Conservation (phyloP, 2,888 invertebrate genomes). For the Meta bourneti region DNA sequence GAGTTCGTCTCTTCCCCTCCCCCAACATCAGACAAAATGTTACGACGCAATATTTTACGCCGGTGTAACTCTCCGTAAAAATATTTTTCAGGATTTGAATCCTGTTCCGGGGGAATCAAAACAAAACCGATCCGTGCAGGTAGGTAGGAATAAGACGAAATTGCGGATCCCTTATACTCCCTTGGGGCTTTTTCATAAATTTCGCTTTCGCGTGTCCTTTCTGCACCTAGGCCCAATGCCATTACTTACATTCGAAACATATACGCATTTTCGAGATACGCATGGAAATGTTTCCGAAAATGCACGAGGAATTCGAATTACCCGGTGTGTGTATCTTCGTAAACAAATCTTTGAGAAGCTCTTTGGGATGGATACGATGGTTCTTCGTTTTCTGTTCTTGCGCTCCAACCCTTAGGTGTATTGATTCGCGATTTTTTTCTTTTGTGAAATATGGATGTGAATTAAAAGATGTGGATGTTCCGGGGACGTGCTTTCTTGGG, state of each 20-base stretch:
- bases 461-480: neutral
- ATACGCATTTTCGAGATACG: slow-evolving; percentile 22
- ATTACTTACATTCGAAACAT: slow-evolving; percentile 43
- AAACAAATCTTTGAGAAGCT: slow-evolving; percentile 11
- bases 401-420: neutral
- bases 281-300: slow-evolving; percentile 20
- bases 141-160: neutral
- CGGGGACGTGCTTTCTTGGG: too few relatives aligned
- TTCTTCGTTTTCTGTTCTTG: neutral
- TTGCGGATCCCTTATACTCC: slow-evolving; percentile 1
- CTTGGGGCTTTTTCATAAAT: slow-evolving; percentile 31
- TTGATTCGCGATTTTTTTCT: neutral
- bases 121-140: slow-evolving; percentile 11
- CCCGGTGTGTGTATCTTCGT: neutral
- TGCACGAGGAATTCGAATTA: slow-evolving; percentile 38
- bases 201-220: slow-evolving; percentile 12
- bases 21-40: neutral
- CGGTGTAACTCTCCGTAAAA: neutral
- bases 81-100: slow-evolving; percentile 23
- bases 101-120: slow-evolving; percentile 22
- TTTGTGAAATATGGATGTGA: neutral
- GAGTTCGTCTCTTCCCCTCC: too few relatives aligned
- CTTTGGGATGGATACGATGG: neutral
- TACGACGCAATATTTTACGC: slow-evolving; percentile 33
- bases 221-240: slow-evolving; percentile 5